Percentiles rank a stretch among this genome's conserved stretches.
Evolutionary conservation across 2,888 invertebrate species (phyloP).

Genomic region (Dolomedes plantarius): DNA sequence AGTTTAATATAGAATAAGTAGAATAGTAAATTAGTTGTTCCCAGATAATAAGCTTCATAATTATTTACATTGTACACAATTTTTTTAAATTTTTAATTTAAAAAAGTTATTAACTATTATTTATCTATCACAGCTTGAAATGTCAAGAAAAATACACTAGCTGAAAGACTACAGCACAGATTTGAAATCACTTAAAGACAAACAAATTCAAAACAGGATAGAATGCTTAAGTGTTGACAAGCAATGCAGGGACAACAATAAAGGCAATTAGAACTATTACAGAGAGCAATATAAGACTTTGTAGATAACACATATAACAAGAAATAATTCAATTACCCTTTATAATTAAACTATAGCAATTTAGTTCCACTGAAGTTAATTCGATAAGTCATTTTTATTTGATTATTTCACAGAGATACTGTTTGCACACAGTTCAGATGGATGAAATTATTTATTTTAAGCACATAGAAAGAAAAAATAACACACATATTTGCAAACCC

Average conservation of each 20-base stretch:
- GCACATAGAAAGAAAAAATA: no score
- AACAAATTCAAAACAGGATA: not conserved
- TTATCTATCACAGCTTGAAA: slow-evolving; percentile 8
- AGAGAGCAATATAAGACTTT: no score
- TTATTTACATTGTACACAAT: not conserved
- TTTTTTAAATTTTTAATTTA: not conserved
- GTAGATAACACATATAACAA: no score
- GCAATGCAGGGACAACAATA: not conserved
- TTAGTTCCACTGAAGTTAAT: no score
- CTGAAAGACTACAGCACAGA: not conserved
- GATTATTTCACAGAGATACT: no score
- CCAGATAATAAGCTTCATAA: not conserved
- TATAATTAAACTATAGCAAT: no score
- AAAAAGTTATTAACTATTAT: not conserved
- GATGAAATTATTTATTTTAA: no score
- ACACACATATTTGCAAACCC: no score
- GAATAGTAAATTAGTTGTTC: slow-evolving; percentile 2
- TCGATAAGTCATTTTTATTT: no score
- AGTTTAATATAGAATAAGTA: not conserved
- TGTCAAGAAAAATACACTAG: not conserved
- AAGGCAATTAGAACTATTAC: no score
- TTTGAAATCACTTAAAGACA: not conserved
- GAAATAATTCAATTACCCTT: no score
- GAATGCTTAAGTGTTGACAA: slow-evolving; percentile 3
- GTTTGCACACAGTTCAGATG: no score